Conservation (phyloP, 2,113 vertebrate genomes). For the Campylomormyrus numenius region DNA sequence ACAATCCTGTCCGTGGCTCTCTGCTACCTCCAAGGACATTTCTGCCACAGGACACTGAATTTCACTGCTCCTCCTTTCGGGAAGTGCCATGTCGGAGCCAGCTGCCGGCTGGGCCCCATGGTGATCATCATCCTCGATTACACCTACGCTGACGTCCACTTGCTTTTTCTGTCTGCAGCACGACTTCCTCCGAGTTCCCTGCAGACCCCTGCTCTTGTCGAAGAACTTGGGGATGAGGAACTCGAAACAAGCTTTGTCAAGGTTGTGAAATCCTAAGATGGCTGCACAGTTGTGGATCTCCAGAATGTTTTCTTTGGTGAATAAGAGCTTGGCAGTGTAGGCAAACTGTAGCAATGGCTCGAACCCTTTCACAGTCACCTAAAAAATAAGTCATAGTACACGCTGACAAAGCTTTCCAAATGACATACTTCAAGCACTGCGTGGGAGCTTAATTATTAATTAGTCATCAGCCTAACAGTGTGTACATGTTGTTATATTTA, state of each 20-base stretch:
- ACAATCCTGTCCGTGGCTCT: conserved; percentile 48
- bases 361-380: conserved; percentile 91
- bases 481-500: neutral
- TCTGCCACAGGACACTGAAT: conserved; percentile 22
- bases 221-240: conserved; percentile 85
- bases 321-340: conserved; percentile 84
- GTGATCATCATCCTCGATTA: conserved; percentile 43
- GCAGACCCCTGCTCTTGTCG: conserved; percentile 51
- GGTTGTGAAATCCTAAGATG: conserved; percentile 76
- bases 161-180: conserved; percentile 40
- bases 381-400: neutral
- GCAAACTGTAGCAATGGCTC: conserved; percentile 89
- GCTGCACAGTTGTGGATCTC: conserved; percentile 79
- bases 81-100: conserved; percentile 41
- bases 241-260: conserved; percentile 88
- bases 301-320: conserved; percentile 88
- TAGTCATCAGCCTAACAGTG: neutral
- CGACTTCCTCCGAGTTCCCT: conserved; percentile 51
- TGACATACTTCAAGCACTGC: neutral
- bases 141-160: conserved; percentile 22
- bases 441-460: neutral
- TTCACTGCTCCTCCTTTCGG: conserved; percentile 40
- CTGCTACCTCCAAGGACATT: conserved; percentile 47
- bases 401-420: neutral
- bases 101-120: conserved; percentile 50